Conservation (phyloP, 1,140 invertebrate genomes). For the Brachionus sp. region DNA sequence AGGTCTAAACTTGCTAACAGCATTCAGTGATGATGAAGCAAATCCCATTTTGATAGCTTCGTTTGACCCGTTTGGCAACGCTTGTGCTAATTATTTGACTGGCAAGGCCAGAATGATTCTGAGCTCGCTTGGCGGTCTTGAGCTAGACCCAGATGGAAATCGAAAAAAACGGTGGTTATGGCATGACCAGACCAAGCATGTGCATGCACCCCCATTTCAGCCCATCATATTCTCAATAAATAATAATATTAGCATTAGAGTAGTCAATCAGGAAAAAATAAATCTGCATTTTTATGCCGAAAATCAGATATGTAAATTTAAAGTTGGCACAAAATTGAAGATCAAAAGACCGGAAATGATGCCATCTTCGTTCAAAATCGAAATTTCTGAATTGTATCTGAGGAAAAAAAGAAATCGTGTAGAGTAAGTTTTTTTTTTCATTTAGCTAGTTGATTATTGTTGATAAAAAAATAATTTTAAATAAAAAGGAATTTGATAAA, state of each 20-base stretch:
- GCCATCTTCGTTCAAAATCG: background rate
- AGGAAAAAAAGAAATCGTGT: conserved; percentile 2
- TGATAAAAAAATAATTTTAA: background rate
- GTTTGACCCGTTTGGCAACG: conserved; percentile 55
- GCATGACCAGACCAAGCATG: conserved; percentile 50
- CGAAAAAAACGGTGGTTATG: conserved; percentile 53
- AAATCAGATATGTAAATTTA: conserved; percentile 54
- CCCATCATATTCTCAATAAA: conserved; percentile 55
- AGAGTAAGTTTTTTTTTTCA: background rate
- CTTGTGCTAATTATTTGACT: conserved; percentile 52
- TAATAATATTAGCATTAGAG: conserved; percentile 50
- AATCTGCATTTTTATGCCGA: conserved; percentile 51
- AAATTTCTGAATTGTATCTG: background rate
- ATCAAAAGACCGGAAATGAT: conserved; percentile 47
- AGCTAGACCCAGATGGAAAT: conserved; percentile 51
- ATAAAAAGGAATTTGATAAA: background rate
- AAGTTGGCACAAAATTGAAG: conserved; percentile 56
- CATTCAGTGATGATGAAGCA: conserved; percentile 7
- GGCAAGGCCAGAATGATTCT: conserved; percentile 53
- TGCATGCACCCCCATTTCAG: conserved; percentile 58
- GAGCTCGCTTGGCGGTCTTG: conserved; percentile 54
- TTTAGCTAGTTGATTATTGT: background rate
- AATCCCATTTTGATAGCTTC: conserved; percentile 48
- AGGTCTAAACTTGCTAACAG: background rate
- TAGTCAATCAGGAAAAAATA: conserved; percentile 56